Evolutionary conservation across 2,797 vertebrate species (phyloP).

Genomic region (Phrynocephalus forsythii): DNA sequence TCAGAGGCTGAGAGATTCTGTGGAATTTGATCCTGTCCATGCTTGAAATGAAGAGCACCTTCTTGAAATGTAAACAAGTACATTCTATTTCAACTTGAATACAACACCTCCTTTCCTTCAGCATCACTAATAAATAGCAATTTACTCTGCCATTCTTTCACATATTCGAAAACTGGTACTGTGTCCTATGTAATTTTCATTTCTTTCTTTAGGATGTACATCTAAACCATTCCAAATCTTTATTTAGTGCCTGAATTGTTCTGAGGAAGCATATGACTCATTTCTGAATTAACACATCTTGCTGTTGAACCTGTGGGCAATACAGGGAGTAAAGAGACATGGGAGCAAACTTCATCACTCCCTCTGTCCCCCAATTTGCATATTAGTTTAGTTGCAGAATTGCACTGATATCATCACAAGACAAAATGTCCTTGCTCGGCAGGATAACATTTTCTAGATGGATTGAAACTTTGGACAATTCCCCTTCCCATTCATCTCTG

Average conservation of each 20-base stretch:
- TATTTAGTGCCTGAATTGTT: background rate
- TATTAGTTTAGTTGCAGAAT: background rate
- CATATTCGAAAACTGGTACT: background rate
- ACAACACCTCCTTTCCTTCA: background rate
- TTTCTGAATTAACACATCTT: background rate
- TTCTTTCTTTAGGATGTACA: background rate
- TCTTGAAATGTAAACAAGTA: background rate
- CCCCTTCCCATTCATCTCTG: background rate
- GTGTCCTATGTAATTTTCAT: constrained; percentile 14
- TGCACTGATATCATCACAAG: background rate
- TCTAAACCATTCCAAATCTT: background rate
- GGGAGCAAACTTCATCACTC: background rate
- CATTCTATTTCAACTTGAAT: background rate
- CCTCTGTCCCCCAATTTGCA: background rate
- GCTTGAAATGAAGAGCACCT: background rate
- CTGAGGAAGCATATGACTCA: background rate
- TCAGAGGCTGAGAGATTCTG: background rate
- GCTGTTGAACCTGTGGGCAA: background rate
- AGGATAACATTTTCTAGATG: background rate
- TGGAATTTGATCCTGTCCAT: background rate
- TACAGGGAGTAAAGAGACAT: background rate
- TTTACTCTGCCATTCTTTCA: constrained; percentile 5
- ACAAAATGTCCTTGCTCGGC: background rate
- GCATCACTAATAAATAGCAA: background rate
- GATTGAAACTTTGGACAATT: background rate